Percentiles rank a stretch among this genome's conserved stretches.
Conservation (phyloP, 2,113 vertebrate species). For the Clarias magur region DNA sequence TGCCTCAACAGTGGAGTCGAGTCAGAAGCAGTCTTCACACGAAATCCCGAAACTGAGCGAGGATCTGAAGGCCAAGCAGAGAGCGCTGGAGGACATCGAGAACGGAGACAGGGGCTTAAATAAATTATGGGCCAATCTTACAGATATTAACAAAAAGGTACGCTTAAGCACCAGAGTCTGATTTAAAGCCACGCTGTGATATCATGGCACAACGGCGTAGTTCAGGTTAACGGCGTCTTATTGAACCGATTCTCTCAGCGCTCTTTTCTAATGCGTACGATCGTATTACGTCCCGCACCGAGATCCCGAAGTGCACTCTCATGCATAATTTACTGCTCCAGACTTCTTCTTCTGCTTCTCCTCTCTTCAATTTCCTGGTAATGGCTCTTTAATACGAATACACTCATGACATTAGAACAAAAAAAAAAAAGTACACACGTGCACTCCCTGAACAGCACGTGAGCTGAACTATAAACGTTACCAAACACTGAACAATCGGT, state of each 20-base stretch:
- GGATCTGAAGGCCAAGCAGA: constrained; percentile 86
- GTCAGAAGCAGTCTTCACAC: constrained; percentile 87
- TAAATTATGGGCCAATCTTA: constrained; percentile 92
- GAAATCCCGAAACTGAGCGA: constrained; percentile 91
- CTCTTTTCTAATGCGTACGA: not conserved
- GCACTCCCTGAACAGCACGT: not conserved
- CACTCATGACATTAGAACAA: too few relatives aligned
- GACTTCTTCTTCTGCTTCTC: not conserved
- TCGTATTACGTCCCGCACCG: not conserved
- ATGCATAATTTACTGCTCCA: constrained; percentile 14
- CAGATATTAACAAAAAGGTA: constrained; percentile 93
- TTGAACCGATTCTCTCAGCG: not conserved
- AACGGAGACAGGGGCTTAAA: constrained; percentile 83
- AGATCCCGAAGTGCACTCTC: not conserved
- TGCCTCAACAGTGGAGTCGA: constrained; percentile 85
- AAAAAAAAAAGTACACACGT: not conserved
- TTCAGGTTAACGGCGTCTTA: not conserved
- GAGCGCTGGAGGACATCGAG: constrained; percentile 83
- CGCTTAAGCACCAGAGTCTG: not conserved
- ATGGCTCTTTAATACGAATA: not conserved
- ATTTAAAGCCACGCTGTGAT: not conserved
- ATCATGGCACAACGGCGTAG: not conserved
- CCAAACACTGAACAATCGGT: not conserved
- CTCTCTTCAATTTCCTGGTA: not conserved
- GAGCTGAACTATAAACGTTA: not conserved